Evolutionary conservation across 2,888 invertebrate genomes (phyloP).

Genomic region (Argyra leucocephala): DNA sequence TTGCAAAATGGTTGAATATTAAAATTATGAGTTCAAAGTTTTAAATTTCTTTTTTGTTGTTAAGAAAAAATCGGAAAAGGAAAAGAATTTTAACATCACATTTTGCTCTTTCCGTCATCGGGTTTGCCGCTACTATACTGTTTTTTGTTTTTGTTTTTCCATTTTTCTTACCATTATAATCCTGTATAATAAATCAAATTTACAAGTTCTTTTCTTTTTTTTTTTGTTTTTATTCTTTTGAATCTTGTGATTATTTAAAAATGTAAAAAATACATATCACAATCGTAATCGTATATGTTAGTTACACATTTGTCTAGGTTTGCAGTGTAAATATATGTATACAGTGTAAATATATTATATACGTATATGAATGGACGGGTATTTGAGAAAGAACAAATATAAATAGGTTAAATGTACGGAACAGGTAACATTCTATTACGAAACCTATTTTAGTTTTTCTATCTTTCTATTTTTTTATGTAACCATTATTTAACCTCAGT

Average conservation of each 20-base stretch:
- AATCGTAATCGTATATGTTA: too few species aligned
- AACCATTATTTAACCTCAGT: too few species aligned
- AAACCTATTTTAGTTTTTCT: too few species aligned
- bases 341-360: too few species aligned
- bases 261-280: too few species aligned
- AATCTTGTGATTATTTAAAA: background rate
- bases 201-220: background rate
- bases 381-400: too few species aligned
- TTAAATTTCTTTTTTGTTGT: background rate
- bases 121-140: background rate
- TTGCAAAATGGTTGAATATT: background rate
- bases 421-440: too few species aligned
- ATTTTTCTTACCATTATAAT: background rate
- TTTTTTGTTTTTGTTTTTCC: background rate
- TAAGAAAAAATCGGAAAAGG: background rate
- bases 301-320: too few species aligned
- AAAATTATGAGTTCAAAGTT: background rate
- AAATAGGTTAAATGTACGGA: too few species aligned
- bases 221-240: background rate
- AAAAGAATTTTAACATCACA: background rate
- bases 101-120: background rate
- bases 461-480: too few species aligned
- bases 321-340: too few species aligned
- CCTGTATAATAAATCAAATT: constrained; percentile 1
- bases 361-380: too few species aligned